phyloP scores from a whole-genome alignment of 2,888 invertebrate species.

The Megalurothrips usitatus region DNA sequence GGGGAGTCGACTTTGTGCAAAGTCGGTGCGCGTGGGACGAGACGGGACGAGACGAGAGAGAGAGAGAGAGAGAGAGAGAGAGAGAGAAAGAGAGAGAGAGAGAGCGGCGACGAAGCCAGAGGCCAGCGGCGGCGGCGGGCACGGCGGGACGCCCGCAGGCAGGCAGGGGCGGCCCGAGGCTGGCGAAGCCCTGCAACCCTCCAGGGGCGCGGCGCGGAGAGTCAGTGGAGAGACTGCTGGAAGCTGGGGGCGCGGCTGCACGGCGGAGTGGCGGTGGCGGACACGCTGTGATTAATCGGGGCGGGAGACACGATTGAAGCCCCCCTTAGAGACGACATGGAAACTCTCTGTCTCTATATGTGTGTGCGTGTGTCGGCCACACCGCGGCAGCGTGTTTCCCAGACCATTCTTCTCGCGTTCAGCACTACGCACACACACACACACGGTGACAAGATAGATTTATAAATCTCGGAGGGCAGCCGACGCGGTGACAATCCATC shows the following conservation, averaged over 20 bases:
- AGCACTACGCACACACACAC: background rate
- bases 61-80: background rate
- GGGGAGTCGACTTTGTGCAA: background rate
- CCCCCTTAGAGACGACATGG: no score
- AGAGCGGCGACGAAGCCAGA: background rate
- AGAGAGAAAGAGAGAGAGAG: background rate
- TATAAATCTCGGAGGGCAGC: constrained; percentile 15
- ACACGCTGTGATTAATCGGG: background rate
- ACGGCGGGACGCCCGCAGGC: background rate
- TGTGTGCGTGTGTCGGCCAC: no score
- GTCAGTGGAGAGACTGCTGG: no score
- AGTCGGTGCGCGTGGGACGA: background rate
- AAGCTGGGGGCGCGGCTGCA: no score
- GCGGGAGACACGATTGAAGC: background rate
- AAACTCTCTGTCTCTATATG: no score
- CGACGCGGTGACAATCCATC: background rate
- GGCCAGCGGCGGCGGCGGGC: background rate
- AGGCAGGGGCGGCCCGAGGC: no score
- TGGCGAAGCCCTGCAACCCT: no score
- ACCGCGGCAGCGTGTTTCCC: background rate
- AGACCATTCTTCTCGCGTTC: background rate
- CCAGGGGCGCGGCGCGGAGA: no score
- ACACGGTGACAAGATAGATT: constrained; percentile 10
- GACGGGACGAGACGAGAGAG: background rate
- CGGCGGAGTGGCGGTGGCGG: no score